Evolutionary conservation across 2,888 invertebrate species (phyloP), one percentile per base, ranked within the genome.

Genomic region (Lasioglossum malachurum): DNA sequence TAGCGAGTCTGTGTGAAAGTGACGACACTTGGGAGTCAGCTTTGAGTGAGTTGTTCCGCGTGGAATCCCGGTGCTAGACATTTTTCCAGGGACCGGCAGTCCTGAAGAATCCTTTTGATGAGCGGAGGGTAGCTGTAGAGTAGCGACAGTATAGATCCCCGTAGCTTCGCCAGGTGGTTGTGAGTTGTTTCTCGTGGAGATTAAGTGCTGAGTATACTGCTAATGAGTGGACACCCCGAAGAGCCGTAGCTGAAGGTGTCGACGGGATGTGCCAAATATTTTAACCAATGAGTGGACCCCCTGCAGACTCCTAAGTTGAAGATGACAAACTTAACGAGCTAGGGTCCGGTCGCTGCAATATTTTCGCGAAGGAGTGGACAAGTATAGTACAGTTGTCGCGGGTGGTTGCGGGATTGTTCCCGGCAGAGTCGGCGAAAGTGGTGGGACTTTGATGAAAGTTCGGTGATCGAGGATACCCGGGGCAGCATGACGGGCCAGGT

Each of bases 401-500:
- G 14, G 60, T 60, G 27, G 60, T 60, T 27, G 12, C n/a, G 12
- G 12, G n/a, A 27, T 27, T 12, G 57, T 57, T 27, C 5, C 2
- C 5, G 7, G 49, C 23, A 23, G 60, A 60, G n/a, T 1, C 27
- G 1, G 27, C 14, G 60, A 60, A 60, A 46, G 73, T 5, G 74
- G 14, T 41, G n/a, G 53, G 19, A 53, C 38, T 19, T 76, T 78
- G 64, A 67, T 57, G 67, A 74, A 81, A 74, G 27, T 44, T 35
- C 35, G 72, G 41, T 19, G 64, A 83, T 67, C 31, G 64, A 38
- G 57, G 23, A 27, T 71, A 31, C 31, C 23, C 19, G 35, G 8
- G 46, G 23, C 38, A 23, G 35, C 69, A 84, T 78, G 84, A 80
- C 74, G 75, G 75, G 12, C 41, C 19, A 75, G 75, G 53, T 81